A percentile compares a stretch with the other conserved stretches of the same genome.
Conservation (phyloP, 2,113 vertebrate species). For the Paramormyrops kingsleyae region DNA sequence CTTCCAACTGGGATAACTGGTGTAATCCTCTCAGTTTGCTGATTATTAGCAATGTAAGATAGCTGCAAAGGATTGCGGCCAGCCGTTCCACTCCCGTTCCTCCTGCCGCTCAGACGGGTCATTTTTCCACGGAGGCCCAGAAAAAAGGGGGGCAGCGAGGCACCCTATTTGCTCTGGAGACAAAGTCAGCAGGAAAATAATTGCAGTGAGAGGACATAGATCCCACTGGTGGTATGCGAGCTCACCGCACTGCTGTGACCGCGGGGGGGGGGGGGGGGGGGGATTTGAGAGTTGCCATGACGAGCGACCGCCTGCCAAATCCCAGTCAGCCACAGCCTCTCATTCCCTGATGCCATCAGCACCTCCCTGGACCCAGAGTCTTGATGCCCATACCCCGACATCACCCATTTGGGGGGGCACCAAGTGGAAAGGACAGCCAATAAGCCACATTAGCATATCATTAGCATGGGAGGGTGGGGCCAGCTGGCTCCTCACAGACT, state of each 20-base stretch:
- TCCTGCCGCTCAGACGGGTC: neutral
- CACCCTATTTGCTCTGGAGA: neutral
- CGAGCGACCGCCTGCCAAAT: neutral
- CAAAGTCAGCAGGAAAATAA: conserved; percentile 19
- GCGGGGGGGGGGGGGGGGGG: neutral
- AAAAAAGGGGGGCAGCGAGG: neutral
- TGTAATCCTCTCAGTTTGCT: neutral
- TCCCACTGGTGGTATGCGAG: neutral
- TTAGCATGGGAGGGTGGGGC: neutral
- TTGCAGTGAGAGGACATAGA: conserved; percentile 1
- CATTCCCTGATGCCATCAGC: neutral
- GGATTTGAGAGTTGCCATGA: neutral
- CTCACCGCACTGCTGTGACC: neutral
- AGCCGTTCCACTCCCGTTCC: neutral
- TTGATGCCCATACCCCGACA: neutral
- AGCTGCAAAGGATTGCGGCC: neutral
- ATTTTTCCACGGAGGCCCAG: neutral
- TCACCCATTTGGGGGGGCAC: neutral
- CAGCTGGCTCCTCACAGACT: neutral
- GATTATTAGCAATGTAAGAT: neutral
- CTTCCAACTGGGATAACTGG: neutral
- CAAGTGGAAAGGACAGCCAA: neutral
- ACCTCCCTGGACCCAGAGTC: neutral
- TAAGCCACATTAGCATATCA: neutral
- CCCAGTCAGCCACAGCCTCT: neutral